phyloP scores from a whole-genome alignment of 2,797 vertebrate species.

The Orestias chungarensis region DNA sequence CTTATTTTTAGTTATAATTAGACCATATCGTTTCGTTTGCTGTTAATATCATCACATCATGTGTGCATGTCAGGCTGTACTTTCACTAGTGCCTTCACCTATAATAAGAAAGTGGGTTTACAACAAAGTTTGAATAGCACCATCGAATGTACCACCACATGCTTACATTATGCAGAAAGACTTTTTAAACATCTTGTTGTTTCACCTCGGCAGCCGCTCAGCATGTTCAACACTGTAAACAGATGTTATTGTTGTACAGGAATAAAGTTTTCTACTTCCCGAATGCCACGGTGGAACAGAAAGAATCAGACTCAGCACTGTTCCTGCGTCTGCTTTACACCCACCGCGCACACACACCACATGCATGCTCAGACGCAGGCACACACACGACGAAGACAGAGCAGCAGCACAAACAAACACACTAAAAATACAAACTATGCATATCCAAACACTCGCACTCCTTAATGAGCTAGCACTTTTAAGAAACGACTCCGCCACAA shows the following conservation, averaged over 20 bases:
- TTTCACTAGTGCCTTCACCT: slow-evolving; percentile 9
- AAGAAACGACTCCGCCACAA: slow-evolving; percentile 79
- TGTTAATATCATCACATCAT: slow-evolving; percentile 23
- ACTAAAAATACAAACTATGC: slow-evolving; percentile 87
- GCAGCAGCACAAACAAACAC: slow-evolving; percentile 81
- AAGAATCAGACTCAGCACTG: slow-evolving; percentile 80
- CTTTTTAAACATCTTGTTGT: slow-evolving; percentile 71
- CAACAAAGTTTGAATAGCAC: slow-evolving; percentile 65
- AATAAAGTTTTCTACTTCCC: slow-evolving; percentile 75
- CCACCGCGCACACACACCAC: slow-evolving; percentile 52
- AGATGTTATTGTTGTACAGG: slow-evolving; percentile 74
- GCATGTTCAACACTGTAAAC: slow-evolving; percentile 75
- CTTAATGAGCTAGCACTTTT: slow-evolving; percentile 86
- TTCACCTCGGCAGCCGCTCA: slow-evolving; percentile 62
- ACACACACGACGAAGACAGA: slow-evolving; percentile 71
- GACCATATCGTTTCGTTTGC: slow-evolving; percentile 17
- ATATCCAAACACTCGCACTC: slow-evolving; percentile 84
- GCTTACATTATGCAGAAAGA: slow-evolving; percentile 65
- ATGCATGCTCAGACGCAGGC: slow-evolving; percentile 40
- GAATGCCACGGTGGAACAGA: slow-evolving; percentile 75
- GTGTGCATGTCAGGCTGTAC: slow-evolving; percentile 4
- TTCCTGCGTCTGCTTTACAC: slow-evolving; percentile 74
- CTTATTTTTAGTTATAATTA: slow-evolving; percentile 32
- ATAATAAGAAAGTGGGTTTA: slow-evolving; percentile 57
- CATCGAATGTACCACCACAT: slow-evolving; percentile 52